A percentile compares a stretch with the other conserved stretches of the same genome.
Evolutionary conservation across 2,888 invertebrate species (phyloP).

Genomic region (Deroplatys truncata): DNA sequence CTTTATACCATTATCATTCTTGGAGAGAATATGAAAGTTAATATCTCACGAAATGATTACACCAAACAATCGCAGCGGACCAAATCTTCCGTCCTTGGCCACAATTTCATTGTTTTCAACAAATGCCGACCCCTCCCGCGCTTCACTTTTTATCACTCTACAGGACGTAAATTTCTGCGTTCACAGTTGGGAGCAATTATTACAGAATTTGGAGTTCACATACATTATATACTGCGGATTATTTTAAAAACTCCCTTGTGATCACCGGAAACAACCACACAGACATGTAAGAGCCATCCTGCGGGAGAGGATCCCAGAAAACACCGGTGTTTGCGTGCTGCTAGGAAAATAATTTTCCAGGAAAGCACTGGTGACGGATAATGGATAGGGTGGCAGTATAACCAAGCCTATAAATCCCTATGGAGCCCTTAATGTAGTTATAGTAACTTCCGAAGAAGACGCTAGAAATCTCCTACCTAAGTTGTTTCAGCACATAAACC

Average conservation of each 20-base stretch:
- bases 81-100: background rate
- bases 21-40: background rate
- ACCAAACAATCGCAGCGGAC: background rate
- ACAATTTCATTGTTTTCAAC: background rate
- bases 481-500: too few relatives aligned
- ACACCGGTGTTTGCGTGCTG: background rate
- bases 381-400: background rate
- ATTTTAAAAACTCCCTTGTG: slow-evolving; percentile 7
- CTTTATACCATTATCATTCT: background rate
- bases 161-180: background rate
- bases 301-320: background rate
- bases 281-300: slow-evolving; percentile 2
- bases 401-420: background rate
- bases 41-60: background rate
- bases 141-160: background rate
- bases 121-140: background rate
- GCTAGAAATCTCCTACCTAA: too few relatives aligned
- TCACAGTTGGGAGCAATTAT: background rate
- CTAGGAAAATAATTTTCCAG: slow-evolving; percentile 6
- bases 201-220: background rate
- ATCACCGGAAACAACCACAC: background rate
- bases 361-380: background rate
- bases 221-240: slow-evolving; percentile 7
- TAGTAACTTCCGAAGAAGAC: background rate
- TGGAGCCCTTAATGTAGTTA: background rate